Evolutionary conservation across 2,113 vertebrate species (phyloP).

Genomic region (Coptodon bakossiorum): DNA sequence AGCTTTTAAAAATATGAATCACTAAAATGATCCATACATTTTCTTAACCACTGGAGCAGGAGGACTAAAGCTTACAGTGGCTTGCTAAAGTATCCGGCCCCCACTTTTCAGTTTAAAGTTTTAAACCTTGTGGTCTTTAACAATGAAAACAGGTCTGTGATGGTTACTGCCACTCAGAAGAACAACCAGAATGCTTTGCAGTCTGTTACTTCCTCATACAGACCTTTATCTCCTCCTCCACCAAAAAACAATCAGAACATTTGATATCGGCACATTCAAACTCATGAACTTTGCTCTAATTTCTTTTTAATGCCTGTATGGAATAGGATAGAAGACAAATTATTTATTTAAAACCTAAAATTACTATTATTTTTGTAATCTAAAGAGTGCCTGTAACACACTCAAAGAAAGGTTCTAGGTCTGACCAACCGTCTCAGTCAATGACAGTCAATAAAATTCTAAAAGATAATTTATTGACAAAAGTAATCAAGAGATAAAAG

Average conservation of each 20-base stretch:
- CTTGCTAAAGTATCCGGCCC: no score
- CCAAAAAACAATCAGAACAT: neutral
- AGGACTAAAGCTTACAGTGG: accelerated
- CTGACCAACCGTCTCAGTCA: no score
- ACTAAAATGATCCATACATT: no score
- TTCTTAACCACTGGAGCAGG: no score
- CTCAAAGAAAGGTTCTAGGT: no score
- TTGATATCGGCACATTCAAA: neutral
- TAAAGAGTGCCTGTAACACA: no score
- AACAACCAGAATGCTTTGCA: neutral
- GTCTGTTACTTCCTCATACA: neutral
- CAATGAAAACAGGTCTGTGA: neutral
- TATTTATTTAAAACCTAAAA: neutral
- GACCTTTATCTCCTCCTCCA: neutral
- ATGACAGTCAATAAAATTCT: no score
- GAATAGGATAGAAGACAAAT: neutral
- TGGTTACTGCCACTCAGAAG: accelerated
- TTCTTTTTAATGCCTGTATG: neutral
- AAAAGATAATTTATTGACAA: no score
- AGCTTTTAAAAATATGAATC: no score
- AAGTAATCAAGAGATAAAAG: no score
- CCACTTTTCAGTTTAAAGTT: no score
- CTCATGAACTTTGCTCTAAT: neutral
- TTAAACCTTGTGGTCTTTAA: accelerated
- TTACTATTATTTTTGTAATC: no score